Base-by-base conservation (phyloP, 2,888 invertebrate species). In the Hymenopus coronatus region DNA sequence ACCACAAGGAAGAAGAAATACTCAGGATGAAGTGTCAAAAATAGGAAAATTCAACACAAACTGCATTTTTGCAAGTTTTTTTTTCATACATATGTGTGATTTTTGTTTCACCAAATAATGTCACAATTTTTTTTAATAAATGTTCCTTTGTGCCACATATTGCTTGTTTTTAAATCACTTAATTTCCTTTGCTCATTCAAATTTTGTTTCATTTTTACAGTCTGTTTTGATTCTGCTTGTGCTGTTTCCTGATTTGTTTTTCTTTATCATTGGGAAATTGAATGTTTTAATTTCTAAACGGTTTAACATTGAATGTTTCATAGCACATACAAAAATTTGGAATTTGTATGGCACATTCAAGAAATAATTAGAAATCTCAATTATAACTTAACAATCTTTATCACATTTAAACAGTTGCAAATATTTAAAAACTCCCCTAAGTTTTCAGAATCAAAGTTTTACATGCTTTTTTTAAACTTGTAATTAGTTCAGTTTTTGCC, bases 1-100 rank as follows among this genome's bases (percentile, higher is more conserved):
- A 91, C 83, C 86, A 90, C 90, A 92, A 91, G 91, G 92, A 92
- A 91, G 87, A 91, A 92, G 92, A 93, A 93, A 93, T 93, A 93
- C 93, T 93, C 93, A 93, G 93, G 93, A 93, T 92, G 92, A 93
- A 92, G 92, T 92, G 92, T 93, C 92, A 88, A 88, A 89, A 87
- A 70, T 88, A 86, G 85, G 46, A 90, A 85, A 83, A 88, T 82
- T 81, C 54, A 40, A 46, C 82, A 84, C 27, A 83, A 87, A 89
- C 87, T 89, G 88, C 88, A 89, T 89, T 88, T 88, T 87, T 88
- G 88, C 86, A 84, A 87, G 82, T 82, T 82, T 82, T 85, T 86
- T 88, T 89, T 89, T 89, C 87, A 84, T 88, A 87, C 89, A 82
- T 87, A 87, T 84, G 83, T 89, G 88, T 89, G 88, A 82, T 90